phyloP scores from a whole-genome alignment of 2,888 invertebrate species.

The Encarsia formosa region DNA sequence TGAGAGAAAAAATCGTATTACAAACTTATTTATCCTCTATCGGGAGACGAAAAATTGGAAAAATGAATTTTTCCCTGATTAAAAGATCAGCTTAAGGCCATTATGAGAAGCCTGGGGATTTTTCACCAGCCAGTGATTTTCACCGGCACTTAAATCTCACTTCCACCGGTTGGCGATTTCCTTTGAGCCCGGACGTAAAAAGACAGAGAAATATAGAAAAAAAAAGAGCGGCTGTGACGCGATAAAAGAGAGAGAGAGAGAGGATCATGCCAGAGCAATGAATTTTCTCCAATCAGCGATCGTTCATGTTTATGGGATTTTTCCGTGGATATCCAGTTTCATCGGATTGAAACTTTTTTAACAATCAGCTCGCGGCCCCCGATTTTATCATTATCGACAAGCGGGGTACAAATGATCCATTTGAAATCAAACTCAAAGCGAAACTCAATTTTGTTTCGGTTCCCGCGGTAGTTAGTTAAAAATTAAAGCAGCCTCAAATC shows the following conservation, averaged over 20 bases:
- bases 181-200: constrained; percentile 8
- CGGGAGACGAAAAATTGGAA: neutral
- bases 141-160: constrained; percentile 9
- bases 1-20: too few relatives aligned
- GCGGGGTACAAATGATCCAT: too few relatives aligned
- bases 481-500: too few relatives aligned
- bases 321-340: too few relatives aligned
- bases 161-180: neutral
- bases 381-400: too few relatives aligned
- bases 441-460: too few relatives aligned
- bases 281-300: constrained; percentile 15
- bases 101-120: constrained; percentile 14
- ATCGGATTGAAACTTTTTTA: too few relatives aligned
- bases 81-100: constrained; percentile 23
- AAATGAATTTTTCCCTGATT: constrained; percentile 15
- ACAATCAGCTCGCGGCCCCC: too few relatives aligned
- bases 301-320: too few relatives aligned
- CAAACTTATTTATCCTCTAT: neutral
- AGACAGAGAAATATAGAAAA: constrained; percentile 7
- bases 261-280: constrained; percentile 3
- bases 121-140: constrained; percentile 16
- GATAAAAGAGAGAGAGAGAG: constrained; percentile 10
- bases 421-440: too few relatives aligned
- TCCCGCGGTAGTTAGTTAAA: too few relatives aligned
- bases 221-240: neutral